These are phyloP conservation scores for Girardinus metallicus DNA, from an alignment of 2,797 vertebrate genomes.

Conservation along the genomic window DNA sequence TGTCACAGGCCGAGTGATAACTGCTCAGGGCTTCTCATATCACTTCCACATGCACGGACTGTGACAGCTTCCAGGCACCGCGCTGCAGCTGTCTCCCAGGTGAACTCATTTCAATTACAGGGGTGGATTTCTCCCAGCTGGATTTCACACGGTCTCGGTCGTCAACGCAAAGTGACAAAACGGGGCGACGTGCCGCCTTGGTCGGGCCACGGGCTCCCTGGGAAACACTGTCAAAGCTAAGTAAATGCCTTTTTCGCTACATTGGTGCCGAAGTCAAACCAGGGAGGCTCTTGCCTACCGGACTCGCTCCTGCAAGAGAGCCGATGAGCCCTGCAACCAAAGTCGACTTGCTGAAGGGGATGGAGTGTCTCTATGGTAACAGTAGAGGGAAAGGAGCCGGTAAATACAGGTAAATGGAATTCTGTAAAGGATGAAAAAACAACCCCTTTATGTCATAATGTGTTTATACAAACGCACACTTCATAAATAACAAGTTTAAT, in stretches of 20 bases:
- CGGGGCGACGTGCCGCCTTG: slow-evolving; percentile 52
- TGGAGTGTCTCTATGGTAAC: slow-evolving; percentile 87
- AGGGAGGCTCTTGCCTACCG: slow-evolving; percentile 75
- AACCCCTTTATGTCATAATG: slow-evolving; percentile 51
- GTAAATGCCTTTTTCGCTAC: slow-evolving; percentile 63
- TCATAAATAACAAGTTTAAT: slow-evolving; percentile 5
- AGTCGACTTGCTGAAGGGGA: slow-evolving; percentile 78
- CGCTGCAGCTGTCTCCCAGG: slow-evolving; percentile 73
- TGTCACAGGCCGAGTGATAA: slow-evolving; percentile 6
- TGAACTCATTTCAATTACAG: slow-evolving; percentile 81
- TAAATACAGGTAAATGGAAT: slow-evolving; percentile 82
- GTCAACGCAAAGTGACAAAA: slow-evolving; percentile 70
- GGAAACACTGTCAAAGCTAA: slow-evolving; percentile 69
- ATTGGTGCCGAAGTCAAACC: slow-evolving; percentile 61
- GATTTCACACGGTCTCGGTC: slow-evolving; percentile 72
- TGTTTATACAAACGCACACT: slow-evolving; percentile 29
- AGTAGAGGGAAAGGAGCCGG: slow-evolving; percentile 66
- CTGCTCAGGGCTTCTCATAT: slow-evolving; percentile 32
- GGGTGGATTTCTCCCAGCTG: slow-evolving; percentile 67
- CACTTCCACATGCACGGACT: slow-evolving; percentile 27
- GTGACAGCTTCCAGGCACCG: slow-evolving; percentile 62
- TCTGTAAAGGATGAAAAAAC: slow-evolving; percentile 63
- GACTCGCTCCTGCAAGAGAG: slow-evolving; percentile 69
- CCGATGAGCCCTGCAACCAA: slow-evolving; percentile 77
- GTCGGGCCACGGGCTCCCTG: slow-evolving; percentile 66